Percentiles rank a stretch among this genome's conserved stretches.
These are phyloP conservation scores for Euwallacea fornicatus DNA, from an alignment of 1,140 invertebrate genomes.

Conservation along the genomic window DNA sequence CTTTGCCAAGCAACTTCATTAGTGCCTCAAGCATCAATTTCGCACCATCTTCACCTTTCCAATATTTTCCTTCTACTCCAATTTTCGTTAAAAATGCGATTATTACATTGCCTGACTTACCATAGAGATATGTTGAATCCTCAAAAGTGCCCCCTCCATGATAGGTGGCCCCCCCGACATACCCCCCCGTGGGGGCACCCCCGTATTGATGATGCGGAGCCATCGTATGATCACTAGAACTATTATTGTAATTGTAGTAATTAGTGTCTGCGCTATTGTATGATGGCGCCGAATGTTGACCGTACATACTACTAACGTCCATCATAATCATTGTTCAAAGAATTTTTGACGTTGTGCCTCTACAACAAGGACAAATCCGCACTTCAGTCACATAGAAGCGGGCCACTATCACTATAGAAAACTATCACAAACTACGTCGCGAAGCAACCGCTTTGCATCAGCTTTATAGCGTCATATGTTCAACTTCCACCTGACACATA, in stretches of 20 bases:
- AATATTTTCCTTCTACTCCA: too few species aligned
- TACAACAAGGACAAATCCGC: too few species aligned
- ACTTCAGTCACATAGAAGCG: too few species aligned
- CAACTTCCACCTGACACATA: conserved; percentile 21
- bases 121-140: conserved; percentile 46
- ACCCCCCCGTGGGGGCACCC: conserved; percentile 14
- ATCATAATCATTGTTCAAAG: conserved; percentile 65
- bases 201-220: conserved; percentile 27
- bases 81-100: too few species aligned
- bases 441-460: too few species aligned
- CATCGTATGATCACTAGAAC: conserved; percentile 24
- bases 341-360: neutral
- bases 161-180: conserved; percentile 17
- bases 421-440: neutral
- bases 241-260: conserved; percentile 56
- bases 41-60: too few species aligned
- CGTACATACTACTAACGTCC: conserved; percentile 67
- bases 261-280: conserved; percentile 54
- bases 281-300: conserved; percentile 53
- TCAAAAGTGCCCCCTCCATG: conserved; percentile 45
- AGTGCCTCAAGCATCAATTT: too few species aligned
- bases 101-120: neutral
- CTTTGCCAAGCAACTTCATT: too few species aligned
- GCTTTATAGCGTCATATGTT: too few species aligned
- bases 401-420: too few species aligned